Conservation (phyloP, 2,888 invertebrate genomes). For the Pollenia angustigena region DNA sequence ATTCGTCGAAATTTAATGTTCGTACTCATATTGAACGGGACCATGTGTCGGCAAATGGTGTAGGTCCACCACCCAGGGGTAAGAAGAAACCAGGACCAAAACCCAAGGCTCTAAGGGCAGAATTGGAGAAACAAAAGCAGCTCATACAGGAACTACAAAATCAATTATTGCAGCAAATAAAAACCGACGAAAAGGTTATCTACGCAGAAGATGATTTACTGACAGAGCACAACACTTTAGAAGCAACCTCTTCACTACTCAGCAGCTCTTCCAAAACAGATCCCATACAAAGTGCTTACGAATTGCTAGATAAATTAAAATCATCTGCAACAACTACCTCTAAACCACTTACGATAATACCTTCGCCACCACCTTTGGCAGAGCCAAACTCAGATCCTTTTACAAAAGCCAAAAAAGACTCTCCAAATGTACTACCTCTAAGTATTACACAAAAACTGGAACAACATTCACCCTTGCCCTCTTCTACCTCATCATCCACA, state of each 20-base stretch:
- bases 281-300: constrained; percentile 59
- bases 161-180: constrained; percentile 67
- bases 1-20: constrained; percentile 81
- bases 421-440: constrained; percentile 54
- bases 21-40: constrained; percentile 80
- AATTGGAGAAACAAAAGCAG: constrained; percentile 78
- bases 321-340: constrained; percentile 35
- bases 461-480: constrained; percentile 45
- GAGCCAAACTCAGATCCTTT: constrained; percentile 23
- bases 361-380: constrained; percentile 46
- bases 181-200: constrained; percentile 68
- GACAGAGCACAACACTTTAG: constrained; percentile 17
- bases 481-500: constrained; percentile 21
- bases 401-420: constrained; percentile 42
- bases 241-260: not conserved
- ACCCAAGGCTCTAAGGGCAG: constrained; percentile 76
- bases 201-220: constrained; percentile 33
- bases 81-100: constrained; percentile 74
- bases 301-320: constrained; percentile 55
- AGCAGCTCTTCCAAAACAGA: constrained; percentile 5
- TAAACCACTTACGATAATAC: constrained; percentile 56
- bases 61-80: constrained; percentile 25
- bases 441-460: constrained; percentile 61
- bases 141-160: constrained; percentile 76
- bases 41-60: constrained; percentile 75